Evolutionary conservation across 2,888 invertebrate species (phyloP).

Genomic region (Ormyrus pomaceus): DNA sequence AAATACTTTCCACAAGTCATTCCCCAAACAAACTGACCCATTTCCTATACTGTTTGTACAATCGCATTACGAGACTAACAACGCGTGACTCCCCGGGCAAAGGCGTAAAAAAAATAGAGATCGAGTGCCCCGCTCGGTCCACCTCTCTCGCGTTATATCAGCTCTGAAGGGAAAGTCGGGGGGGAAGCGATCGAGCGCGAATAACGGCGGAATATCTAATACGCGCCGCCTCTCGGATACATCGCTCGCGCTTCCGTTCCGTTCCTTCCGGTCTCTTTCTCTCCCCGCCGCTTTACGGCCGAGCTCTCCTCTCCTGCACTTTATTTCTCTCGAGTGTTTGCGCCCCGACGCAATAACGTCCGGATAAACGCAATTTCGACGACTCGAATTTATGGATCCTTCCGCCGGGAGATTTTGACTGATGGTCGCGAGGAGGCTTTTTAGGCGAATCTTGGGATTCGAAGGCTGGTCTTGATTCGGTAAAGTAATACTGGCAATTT

Average conservation of each 20-base stretch:
- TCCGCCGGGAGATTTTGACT: neutral
- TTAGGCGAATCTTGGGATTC: no score
- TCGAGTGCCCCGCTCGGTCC: no score
- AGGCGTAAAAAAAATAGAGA: no score
- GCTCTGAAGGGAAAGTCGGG: neutral
- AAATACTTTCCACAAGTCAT: no score
- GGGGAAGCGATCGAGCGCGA: constrained; percentile 66
- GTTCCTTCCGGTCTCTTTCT: constrained; percentile 10
- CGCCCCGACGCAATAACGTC: constrained; percentile 15
- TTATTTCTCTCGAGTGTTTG: constrained; percentile 47
- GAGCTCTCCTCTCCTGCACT: constrained; percentile 20
- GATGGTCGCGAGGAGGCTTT: no score
- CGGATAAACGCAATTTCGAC: constrained; percentile 35
- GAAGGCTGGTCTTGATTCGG: no score
- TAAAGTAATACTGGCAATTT: no score
- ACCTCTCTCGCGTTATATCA: no score
- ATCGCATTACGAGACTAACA: no score
- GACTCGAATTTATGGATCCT: constrained; percentile 43
- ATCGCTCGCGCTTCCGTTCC: neutral
- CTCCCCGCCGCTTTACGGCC: neutral
- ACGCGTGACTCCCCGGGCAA: no score
- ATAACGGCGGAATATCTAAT: constrained; percentile 72
- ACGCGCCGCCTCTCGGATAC: constrained; percentile 3
- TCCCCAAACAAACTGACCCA: no score
- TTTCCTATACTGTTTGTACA: no score